Evolutionary conservation across 2,113 vertebrate species (phyloP).

Genomic region (Chloropsis cyanopogon): DNA sequence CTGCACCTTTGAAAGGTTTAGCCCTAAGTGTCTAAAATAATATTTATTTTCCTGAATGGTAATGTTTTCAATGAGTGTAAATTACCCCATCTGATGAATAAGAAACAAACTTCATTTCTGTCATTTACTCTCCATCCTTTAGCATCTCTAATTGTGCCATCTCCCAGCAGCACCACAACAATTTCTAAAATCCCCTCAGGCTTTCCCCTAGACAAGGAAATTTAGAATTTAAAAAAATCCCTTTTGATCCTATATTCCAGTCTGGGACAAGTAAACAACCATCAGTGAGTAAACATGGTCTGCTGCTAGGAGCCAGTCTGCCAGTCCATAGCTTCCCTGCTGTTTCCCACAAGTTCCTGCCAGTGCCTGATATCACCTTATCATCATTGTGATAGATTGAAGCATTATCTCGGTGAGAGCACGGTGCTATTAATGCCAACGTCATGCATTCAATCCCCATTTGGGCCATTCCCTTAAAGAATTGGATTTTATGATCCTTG

Average conservation of each 20-base stretch:
- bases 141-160: background rate
- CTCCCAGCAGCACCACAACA: background rate
- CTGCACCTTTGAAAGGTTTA: background rate
- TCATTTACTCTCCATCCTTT: background rate
- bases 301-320: background rate
- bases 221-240: background rate
- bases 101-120: background rate
- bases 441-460: rapidly evolving
- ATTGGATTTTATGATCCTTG: background rate
- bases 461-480: background rate
- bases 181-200: background rate
- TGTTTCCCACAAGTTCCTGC: background rate
- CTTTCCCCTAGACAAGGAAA: background rate
- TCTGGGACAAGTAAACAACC: background rate
- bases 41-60: background rate
- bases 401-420: background rate
- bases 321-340: background rate
- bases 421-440: rapidly evolving
- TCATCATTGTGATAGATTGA: background rate
- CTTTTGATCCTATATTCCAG: background rate
- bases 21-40: background rate
- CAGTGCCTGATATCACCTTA: background rate
- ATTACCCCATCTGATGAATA: background rate
- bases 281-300: background rate
- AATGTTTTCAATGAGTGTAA: background rate